Base-by-base conservation (phyloP, 2,797 vertebrate genomes). In the Jordanella pulchra region DNA sequence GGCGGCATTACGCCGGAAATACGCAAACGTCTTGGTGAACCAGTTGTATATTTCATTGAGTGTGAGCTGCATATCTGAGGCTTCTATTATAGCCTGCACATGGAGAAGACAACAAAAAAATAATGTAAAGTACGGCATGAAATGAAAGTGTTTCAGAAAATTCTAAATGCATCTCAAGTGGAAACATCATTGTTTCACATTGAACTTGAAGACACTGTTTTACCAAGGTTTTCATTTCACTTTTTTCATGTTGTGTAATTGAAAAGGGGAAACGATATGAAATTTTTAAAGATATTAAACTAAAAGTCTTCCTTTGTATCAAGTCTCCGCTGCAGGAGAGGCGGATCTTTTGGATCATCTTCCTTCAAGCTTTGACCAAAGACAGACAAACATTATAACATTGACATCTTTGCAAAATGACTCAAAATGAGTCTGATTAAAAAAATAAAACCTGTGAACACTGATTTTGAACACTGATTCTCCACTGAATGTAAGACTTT, bases 21-120 rank as follows among this genome's bases (percentile, higher is more conserved):
- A 98, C 91, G 96, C 96, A 83, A 98, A 98, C 68, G 96, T 98
- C 90, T 95, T 93, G 73, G 95, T 97, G 95, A 98, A 98, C 97
- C 97, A 98, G 95, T 96, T 97, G 95, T 98, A 98, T 90, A 98
- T 97, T 95, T 98, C 96, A 83, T 97, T 98, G 90, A 98, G 96
- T 69, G 97, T 97, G 89, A 97, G 95, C 93, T 97, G 97, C 95
- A 94, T 96, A 94, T 97, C 96, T 90, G 93, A 89, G 76, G 96
- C 95, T 90, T 97, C 97, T 94, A 96, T 95, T 91, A 98, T 97
- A 87, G 96, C 97, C 97, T 98, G 94, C 75, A 93, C 90, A 95
- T 14, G 39, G 51, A 80, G 10, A 69, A 14, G n/a, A 63, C 17
- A 71, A n/a, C n/a, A n/a, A n/a, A 23, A 55, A 47, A 45, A 21